Evolutionary conservation across 1,140 invertebrate genomes (phyloP).

Genomic region (Phenacoccus solenopsis): DNA sequence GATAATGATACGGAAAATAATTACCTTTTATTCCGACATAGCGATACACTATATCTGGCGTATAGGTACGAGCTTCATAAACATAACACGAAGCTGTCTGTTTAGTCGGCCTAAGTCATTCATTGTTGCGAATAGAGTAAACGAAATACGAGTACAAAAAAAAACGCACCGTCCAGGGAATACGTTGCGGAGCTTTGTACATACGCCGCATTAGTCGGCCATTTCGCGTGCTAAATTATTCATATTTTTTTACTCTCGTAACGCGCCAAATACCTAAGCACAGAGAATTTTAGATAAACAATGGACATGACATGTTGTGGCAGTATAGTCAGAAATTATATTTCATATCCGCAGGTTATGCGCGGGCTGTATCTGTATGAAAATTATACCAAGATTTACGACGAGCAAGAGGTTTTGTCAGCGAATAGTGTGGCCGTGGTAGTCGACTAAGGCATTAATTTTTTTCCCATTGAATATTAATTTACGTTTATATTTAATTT

Average conservation of each 20-base stretch:
- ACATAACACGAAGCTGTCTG: neutral
- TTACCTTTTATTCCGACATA: neutral
- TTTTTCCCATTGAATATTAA: neutral
- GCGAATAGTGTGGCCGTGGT: too few species aligned
- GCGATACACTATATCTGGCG: neutral
- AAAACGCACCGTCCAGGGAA: neutral
- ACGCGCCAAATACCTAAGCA: neutral
- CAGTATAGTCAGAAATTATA: neutral
- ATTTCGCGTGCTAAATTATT: constrained; percentile 2
- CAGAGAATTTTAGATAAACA: neutral
- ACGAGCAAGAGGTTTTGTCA: too few species aligned
- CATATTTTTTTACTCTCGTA: neutral
- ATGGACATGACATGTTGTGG: neutral
- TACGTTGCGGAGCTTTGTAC: neutral
- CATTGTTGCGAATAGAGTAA: constrained; percentile 1
- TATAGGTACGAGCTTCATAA: neutral
- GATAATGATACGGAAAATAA: constrained; percentile 3
- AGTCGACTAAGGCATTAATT: neutral
- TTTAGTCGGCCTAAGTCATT: neutral
- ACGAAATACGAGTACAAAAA: neutral
- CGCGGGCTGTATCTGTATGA: neutral
- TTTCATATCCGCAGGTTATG: neutral
- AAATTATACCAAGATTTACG: neutral
- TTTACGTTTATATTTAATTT: neutral
- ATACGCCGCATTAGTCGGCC: neutral